Percentiles rank a stretch among this genome's conserved stretches.
phyloP scores from a whole-genome alignment of 1,140 invertebrate species.

The Micrasema minimum region DNA sequence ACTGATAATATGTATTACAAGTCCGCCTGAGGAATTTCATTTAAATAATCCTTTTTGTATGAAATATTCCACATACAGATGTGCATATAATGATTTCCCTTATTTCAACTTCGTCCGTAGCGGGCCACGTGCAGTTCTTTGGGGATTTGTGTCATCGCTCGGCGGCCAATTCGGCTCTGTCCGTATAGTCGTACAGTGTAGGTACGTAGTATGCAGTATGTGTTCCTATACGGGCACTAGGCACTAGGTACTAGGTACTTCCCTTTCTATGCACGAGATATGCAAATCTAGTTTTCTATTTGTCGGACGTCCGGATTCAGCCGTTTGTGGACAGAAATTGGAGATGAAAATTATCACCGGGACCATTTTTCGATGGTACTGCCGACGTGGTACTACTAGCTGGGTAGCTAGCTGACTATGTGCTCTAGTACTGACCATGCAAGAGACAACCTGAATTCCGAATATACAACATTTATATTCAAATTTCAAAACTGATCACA shows the following conservation, averaged over 20 bases:
- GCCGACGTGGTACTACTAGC: not conserved
- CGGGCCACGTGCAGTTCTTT: not conserved
- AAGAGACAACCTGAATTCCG: no score
- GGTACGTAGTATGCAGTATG: no score
- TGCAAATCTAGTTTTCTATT: constrained; percentile 30
- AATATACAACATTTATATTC: no score
- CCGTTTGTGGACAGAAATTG: constrained; percentile 19
- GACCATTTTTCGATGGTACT: constrained; percentile 16
- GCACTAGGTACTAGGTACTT: not conserved
- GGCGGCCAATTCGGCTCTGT: not conserved
- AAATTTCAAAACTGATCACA: no score
- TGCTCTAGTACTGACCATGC: no score
- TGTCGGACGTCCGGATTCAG: constrained; percentile 17
- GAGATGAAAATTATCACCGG: constrained; percentile 23
- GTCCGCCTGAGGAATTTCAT: no score
- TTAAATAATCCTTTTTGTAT: no score
- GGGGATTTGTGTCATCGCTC: not conserved
- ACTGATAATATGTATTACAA: no score
- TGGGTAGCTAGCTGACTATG: no score
- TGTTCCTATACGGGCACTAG: no score
- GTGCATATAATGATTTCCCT: not conserved
- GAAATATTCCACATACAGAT: no score
- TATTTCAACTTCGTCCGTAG: not conserved
- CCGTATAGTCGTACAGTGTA: no score
- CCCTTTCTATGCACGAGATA: constrained; percentile 23